Conservation (phyloP, 2,113 vertebrate genomes). For the Mesocricetus auratus region DNA sequence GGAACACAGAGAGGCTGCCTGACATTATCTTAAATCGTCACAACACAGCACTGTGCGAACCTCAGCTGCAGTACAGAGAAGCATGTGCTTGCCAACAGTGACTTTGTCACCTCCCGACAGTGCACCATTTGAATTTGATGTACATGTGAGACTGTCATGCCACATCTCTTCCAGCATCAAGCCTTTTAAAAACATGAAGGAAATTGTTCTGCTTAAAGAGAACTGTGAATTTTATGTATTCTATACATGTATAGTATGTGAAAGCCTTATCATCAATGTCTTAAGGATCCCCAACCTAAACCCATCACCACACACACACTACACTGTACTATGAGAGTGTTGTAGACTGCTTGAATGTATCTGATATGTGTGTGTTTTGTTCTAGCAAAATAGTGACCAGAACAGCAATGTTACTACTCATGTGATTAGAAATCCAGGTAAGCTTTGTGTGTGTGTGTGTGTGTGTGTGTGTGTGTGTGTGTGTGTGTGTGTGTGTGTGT, state of each 20-base stretch:
- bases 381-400: constrained; percentile 93
- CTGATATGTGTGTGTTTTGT: constrained; percentile 77
- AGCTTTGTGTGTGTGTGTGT: not conserved
- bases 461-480: not conserved
- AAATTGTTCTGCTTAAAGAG: not conserved
- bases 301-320: too few relatives aligned
- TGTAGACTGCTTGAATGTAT: constrained; percentile 50
- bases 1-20: constrained; percentile 3
- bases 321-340: constrained; percentile 9
- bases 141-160: not conserved
- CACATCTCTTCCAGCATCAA: not conserved
- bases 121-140: not conserved
- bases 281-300: not conserved
- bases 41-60: not conserved
- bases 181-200: not conserved
- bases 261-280: constrained; percentile 13
- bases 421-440: constrained; percentile 94
- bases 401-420: constrained; percentile 91
- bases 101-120: not conserved
- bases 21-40: not conserved
- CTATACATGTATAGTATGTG: not conserved
- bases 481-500: too few relatives aligned
- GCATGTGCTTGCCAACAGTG: not conserved
- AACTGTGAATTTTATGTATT: not conserved
- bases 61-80: not conserved